phyloP scores from a whole-genome alignment of 2,888 invertebrate species.

The Mongoloraphidia duomilia region DNA sequence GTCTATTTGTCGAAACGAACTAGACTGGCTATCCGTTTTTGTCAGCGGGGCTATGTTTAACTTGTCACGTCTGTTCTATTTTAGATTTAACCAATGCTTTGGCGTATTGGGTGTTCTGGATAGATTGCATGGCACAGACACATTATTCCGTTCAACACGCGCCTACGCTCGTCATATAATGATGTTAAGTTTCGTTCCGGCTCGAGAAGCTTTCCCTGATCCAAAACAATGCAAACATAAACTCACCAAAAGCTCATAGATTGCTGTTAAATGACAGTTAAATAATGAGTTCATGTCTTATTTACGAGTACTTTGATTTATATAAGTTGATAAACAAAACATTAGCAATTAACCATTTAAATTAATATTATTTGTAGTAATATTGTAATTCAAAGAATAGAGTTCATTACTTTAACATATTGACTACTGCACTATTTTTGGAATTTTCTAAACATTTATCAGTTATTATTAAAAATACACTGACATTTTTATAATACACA shows the following conservation, averaged over 20 bases:
- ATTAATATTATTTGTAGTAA: too few relatives aligned
- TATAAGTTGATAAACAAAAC: not conserved
- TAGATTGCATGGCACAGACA: conserved; percentile 70
- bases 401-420: too few relatives aligned
- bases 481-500: too few relatives aligned
- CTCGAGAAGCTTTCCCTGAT: conserved; percentile 54
- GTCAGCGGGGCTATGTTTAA: too few relatives aligned
- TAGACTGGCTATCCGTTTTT: too few relatives aligned
- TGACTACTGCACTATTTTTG: too few relatives aligned
- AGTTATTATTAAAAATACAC: too few relatives aligned
- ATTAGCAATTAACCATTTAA: not conserved
- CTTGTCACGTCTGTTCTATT: conserved; percentile 9
- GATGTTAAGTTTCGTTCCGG: conserved; percentile 51
- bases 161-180: conserved; percentile 57
- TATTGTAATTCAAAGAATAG: too few relatives aligned
- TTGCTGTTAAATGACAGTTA: not conserved
- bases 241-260: conserved; percentile 8
- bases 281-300: not conserved
- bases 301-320: not conserved
- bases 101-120: conserved; percentile 72
- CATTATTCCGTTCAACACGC: conserved; percentile 54
- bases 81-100: conserved; percentile 70
- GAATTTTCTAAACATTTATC: too few relatives aligned
- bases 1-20: too few relatives aligned
- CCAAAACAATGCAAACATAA: conserved; percentile 29